phyloP scores from a whole-genome alignment of 1,140 invertebrate genomes.

The Sesamia nonagrioides region DNA sequence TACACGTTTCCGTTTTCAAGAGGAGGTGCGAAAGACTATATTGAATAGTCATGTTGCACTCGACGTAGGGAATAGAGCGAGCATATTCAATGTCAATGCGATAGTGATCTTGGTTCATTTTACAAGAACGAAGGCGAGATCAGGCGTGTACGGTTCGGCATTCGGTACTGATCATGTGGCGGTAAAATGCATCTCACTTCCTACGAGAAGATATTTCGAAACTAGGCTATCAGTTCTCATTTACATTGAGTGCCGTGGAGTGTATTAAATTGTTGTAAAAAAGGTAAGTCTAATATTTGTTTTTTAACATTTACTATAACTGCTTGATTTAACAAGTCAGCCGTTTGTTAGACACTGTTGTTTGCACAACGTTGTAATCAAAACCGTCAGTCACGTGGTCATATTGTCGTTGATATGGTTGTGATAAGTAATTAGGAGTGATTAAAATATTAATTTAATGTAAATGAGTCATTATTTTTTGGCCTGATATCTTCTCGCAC shows the following conservation, averaged over 20 bases:
- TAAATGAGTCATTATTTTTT: too few species aligned
- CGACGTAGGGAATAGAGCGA: not conserved
- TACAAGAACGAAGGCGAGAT: not conserved
- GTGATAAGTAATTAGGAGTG: too few species aligned
- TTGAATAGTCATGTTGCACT: not conserved
- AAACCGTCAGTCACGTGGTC: too few species aligned
- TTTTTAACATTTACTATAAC: not conserved
- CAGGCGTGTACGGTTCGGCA: not conserved
- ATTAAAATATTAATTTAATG: too few species aligned
- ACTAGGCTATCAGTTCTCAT: not conserved
- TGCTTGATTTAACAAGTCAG: not conserved
- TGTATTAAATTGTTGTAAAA: not conserved
- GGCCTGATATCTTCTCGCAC: too few species aligned
- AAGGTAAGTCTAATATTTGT: not conserved
- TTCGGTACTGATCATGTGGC: not conserved
- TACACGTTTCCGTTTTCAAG: not conserved
- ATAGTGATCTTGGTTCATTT: not conserved
- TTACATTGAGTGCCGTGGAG: not conserved
- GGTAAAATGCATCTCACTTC: constrained; percentile 7
- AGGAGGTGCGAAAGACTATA: not conserved
- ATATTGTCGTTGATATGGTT: too few species aligned
- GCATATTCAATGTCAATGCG: constrained; percentile 5
- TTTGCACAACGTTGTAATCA: too few species aligned
- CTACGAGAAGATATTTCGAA: not conserved
- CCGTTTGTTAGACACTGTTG: too few species aligned